Base-by-base conservation (phyloP, 2,888 invertebrate genomes). In the Podabrus alpinus region DNA sequence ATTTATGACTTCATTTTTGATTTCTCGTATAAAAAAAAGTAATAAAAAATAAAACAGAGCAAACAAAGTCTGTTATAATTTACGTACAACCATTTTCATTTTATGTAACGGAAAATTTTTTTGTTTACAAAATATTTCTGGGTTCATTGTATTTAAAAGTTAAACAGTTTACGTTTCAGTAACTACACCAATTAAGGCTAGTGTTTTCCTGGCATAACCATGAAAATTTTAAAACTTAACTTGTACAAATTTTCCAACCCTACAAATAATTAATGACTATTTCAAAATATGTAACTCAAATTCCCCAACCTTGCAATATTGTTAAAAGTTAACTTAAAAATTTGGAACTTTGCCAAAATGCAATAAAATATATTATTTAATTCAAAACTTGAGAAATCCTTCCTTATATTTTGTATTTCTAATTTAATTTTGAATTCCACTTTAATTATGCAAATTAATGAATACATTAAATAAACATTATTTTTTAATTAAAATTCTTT, bases 141-240 rank as follows among this genome's bases (percentile, higher is more conserved):
- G 45, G 45, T 45, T 45, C 45, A 45, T 45, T 45, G 21, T 21
- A 64, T 64, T 64, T 64, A 64, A 64, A 64, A 64, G 62, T 64
- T 64, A 17, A 64, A 64, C 21, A 64, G 62, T 64, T 64, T n/a
- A 64, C 16, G 60, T 60, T 69, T 61, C 24, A 25, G 69, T 59
- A 69, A 60, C 25, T 69, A 60, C 69, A 69, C 24, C 60, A 69
- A 69, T 69, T 69, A 69, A 70, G 45, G 15, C 11, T 16, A 61
- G 69, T 61, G 15, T 25, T 62, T 24, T 17, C 62, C 62, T 64
- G 21, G 62, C 25, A 60, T 61, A 61, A 24, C 29, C 62, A 70
- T 70, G 69, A 70, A 70, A 70, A 29, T 70, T 70, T 70, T 62
- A 70, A 70, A 70, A 64, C 62, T 17, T 64, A 64, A 64, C 69